Evolutionary conservation across 2,888 invertebrate species (phyloP), one percentile per base, ranked within the genome.

Genomic region (Cephonodes hylas): DNA sequence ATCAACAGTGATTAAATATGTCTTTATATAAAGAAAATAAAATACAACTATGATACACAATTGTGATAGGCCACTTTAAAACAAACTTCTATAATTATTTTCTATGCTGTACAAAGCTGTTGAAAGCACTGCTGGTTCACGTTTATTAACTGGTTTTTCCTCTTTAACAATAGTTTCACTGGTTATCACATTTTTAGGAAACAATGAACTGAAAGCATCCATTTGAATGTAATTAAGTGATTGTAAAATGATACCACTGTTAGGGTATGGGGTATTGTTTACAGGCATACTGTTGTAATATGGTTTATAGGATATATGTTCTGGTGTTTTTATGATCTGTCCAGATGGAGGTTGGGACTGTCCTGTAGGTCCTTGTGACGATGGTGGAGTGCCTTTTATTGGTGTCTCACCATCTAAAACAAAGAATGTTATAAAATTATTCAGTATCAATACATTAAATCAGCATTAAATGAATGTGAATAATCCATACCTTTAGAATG

Each of bases 141-240:
- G 67, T 71, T 78, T 85, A 22, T 66, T 71, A 58, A 64, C 67
- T 60, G 71, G 58, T 62, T 76, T 83, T 44, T 80, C 81, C 59
- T 80, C 74, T 42, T 25, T 42, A 58, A 68, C 63, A 59, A 72
- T 68, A 0, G 63, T 67, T 63, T 72, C 64, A 58, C 72, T 68
- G 66, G 64, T 70, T 48, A 67, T 68, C 64, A 64, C 69, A 66
- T 72, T 73, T 64, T 80, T 82, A 63, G 80, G 73, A 68, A 91
- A 91, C 45, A 91, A 65, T 58, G 87, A 86, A 75, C 88, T 92
- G 70, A 93, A 85, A 20, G 88, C 89, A 81, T 92, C 92, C 88
- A 93, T 89, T 75, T 93, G 89, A 63, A 93, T 90, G 66, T 92
- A 93, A 70, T 93, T 93, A 1, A 93, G 80, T 23, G 93, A 92